phyloP scores from a whole-genome alignment of 1,140 invertebrate genomes.

The Drosophila varians region DNA sequence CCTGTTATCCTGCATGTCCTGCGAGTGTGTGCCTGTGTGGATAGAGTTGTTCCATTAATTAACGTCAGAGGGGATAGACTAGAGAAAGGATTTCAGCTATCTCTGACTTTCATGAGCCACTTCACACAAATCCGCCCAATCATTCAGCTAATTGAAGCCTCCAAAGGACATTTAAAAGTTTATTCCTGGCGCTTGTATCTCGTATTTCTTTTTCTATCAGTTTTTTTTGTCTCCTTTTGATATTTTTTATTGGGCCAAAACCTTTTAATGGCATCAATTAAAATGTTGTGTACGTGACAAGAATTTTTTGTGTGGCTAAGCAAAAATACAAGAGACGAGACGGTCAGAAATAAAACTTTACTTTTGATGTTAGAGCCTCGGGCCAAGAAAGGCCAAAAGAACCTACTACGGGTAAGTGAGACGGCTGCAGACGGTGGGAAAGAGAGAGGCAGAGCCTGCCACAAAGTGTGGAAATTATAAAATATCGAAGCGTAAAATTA shows the following conservation, averaged over 20 bases:
- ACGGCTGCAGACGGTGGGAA: conserved; percentile 2
- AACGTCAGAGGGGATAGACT: conserved; percentile 28
- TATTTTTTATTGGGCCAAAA: conserved; percentile 10
- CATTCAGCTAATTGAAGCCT: conserved; percentile 54
- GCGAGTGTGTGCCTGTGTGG: neutral
- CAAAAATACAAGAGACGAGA: conserved; percentile 29
- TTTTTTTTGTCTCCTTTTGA: conserved; percentile 9
- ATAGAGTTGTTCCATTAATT: conserved; percentile 53
- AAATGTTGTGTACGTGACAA: conserved; percentile 80
- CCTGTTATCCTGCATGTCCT: conserved; percentile 16
- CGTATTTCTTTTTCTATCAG: conserved; percentile 2
- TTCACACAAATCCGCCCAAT: conserved; percentile 55
- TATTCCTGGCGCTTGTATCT: conserved; percentile 24
- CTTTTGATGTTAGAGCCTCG: conserved; percentile 60
- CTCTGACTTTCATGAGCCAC: conserved; percentile 47
- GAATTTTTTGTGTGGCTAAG: conserved; percentile 57
- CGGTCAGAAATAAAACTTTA: conserved; percentile 37
- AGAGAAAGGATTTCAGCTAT: conserved; percentile 12
- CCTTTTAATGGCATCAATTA: conserved; percentile 78
- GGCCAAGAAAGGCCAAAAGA: conserved; percentile 38
- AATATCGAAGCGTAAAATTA: conserved; percentile 77
- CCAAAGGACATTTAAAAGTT: neutral
- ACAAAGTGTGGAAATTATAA: conserved; percentile 68
- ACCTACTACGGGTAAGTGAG: neutral
- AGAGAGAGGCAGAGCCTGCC: conserved; percentile 14